phyloP scores from a whole-genome alignment of 2,888 invertebrate genomes.

The Spatulosminthurus flaviceps region DNA sequence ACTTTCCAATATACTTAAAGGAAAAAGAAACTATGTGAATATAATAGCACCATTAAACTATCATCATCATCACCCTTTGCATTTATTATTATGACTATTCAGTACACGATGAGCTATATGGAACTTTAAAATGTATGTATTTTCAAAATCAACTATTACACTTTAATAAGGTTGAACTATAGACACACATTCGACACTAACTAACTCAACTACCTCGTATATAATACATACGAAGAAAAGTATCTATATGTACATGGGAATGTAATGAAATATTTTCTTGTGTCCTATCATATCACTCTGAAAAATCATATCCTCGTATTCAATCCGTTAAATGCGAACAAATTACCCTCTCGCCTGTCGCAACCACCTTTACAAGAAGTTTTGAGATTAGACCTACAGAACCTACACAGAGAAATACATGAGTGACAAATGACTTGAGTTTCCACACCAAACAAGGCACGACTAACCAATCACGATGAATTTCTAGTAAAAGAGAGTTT shows the following conservation, averaged over 20 bases:
- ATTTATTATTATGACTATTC: too few relatives aligned
- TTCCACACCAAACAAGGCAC: slow-evolving; percentile 6
- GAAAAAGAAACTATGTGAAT: neutral
- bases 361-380: too few relatives aligned
- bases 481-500: neutral
- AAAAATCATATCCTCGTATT: slow-evolving; percentile 1
- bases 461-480: neutral
- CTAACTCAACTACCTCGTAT: too few relatives aligned
- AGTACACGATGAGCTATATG: too few relatives aligned
- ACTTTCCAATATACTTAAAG: slow-evolving; percentile 14
- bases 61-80: neutral
- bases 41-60: slow-evolving; percentile 9
- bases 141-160: neutral
- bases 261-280: too few relatives aligned
- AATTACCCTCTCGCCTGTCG: neutral
- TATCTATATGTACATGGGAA: neutral
- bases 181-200: too few relatives aligned
- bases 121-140: neutral
- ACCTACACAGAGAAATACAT: too few relatives aligned
- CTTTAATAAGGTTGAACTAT: too few relatives aligned
- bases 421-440: slow-evolving; percentile 7
- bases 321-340: neutral
- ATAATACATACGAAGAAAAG: neutral
- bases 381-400: too few relatives aligned
- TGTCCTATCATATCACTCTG: too few relatives aligned